These are phyloP conservation scores for Apogon talboti DNA, from an alignment of 2,797 vertebrate species.

Conservation along the genomic window DNA sequence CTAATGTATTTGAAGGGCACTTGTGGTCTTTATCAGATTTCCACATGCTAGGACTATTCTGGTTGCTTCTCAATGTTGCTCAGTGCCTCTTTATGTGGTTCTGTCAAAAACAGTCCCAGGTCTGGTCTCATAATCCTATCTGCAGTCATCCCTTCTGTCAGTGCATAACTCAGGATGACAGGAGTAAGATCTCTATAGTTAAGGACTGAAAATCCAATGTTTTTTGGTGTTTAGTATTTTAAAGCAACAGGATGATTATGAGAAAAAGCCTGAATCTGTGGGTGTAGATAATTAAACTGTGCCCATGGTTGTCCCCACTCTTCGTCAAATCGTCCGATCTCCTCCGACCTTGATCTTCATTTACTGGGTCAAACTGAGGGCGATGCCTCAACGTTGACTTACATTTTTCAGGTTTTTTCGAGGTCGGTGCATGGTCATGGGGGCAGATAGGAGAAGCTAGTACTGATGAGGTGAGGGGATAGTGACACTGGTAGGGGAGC, in stretches of 20 bases:
- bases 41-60: neutral
- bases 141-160: neutral
- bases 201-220: neutral
- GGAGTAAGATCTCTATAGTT: neutral
- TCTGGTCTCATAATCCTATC: constrained; percentile 4
- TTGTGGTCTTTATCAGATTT: constrained; percentile 1
- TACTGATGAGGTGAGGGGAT: too few species aligned
- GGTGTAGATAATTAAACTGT: too few species aligned
- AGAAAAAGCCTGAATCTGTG: neutral
- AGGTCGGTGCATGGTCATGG: too few species aligned
- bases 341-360: too few species aligned
- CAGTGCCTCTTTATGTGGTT: neutral
- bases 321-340: too few species aligned
- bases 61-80: neutral
- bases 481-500: too few species aligned
- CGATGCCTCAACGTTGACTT: too few species aligned
- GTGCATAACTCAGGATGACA: constrained; percentile 11
- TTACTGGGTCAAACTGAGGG: too few species aligned
- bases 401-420: too few species aligned
- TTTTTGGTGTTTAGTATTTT: neutral
- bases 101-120: neutral
- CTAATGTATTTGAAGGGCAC: constrained; percentile 11
- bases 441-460: too few species aligned
- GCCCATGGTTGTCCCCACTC: too few species aligned
- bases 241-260: neutral